Percentiles rank a stretch among this genome's conserved stretches.
These are phyloP conservation scores for Drosophila kanekoi DNA, from an alignment of 2,888 invertebrate genomes.

Conservation along the genomic window DNA sequence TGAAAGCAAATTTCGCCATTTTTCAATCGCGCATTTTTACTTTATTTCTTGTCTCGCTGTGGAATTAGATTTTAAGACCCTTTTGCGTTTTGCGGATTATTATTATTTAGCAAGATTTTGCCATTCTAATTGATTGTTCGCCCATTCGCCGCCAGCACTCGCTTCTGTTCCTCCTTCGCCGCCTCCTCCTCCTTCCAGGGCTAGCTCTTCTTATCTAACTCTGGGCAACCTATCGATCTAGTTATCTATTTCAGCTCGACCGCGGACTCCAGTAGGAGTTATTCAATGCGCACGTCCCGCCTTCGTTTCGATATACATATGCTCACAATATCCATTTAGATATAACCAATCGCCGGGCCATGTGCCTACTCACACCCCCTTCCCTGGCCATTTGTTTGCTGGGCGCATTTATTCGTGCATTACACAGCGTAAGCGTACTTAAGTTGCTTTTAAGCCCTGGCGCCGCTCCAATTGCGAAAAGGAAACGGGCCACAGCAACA, in stretches of 20 bases:
- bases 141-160: slow-evolving; percentile 38
- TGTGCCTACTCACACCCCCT: slow-evolving; percentile 11
- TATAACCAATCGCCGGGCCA: slow-evolving; percentile 63
- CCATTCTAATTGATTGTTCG: slow-evolving; percentile 80
- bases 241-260: slow-evolving; percentile 67
- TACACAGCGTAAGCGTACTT: slow-evolving; percentile 76
- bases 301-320: slow-evolving; percentile 50
- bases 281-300: slow-evolving; percentile 47
- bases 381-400: slow-evolving; percentile 45
- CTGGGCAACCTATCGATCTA: slow-evolving; percentile 71
- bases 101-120: slow-evolving; percentile 76
- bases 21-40: slow-evolving; percentile 37
- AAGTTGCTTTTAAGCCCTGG: slow-evolving; percentile 80
- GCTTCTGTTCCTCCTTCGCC: slow-evolving; percentile 1
- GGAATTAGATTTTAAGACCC: slow-evolving; percentile 77
- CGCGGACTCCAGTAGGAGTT: slow-evolving; percentile 47
- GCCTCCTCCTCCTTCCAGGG: slow-evolving; percentile 5
- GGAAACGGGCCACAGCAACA: slow-evolving; percentile 35
- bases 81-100: slow-evolving; percentile 75
- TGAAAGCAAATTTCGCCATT: slow-evolving; percentile 41
- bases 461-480: slow-evolving; percentile 81
- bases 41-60: slow-evolving; percentile 45
- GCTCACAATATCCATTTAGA: slow-evolving; percentile 79
- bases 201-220: slow-evolving; percentile 57
- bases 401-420: slow-evolving; percentile 73